Base-by-base conservation (phyloP, 2,113 vertebrate species). In the Coryphaenoides rupestris region DNA sequence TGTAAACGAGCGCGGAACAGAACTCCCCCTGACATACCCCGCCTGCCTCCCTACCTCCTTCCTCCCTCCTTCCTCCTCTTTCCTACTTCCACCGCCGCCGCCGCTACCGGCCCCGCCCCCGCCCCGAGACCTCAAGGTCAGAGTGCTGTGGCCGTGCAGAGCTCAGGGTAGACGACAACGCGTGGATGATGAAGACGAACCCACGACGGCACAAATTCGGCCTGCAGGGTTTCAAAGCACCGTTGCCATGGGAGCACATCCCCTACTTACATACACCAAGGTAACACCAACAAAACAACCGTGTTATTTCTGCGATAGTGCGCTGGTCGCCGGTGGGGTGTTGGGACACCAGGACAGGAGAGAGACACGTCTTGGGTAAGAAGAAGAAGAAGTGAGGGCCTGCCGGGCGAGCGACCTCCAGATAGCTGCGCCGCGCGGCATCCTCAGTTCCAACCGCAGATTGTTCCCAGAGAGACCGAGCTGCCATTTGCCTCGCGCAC, bases 401-500 rank as follows among this genome's bases (percentile, higher is more conserved):
- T 12, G 33, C 33, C 13, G 33, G 6, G n/a, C n/a, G n/a, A 40
- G 33, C 33, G 1, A 40, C 33, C 33, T 40, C 33, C 33, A 40
- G 33, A 40, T 40, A 40, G 33, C 33, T 40, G 33, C 9, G 33
- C 33, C 13, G 33, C 13, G 33, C 13, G 59, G 5, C 16, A n/a
- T 40, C 69, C 59, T 64, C 58, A 62, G 61, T 40, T 40, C 33
- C 15, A 21, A 68, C 19, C 23, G 49, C 23, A 55, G 2, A 14
- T 15, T 58, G 56, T 55, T 56, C 23, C 21, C 24, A 16, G 5
- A 21, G 26, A 16, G 5, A 21, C 6, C 0, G 3, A 54, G 22
- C 3, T 50, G 14, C 26, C 17, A 53, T 24, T 70, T 74, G 67
- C 9, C 58, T 28, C 52, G 56, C 47, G 46, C 53, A 73, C 70